A percentile compares a stretch with the other conserved stretches of the same genome.
Evolutionary conservation across 2,797 vertebrate genomes (phyloP).

Genomic region (Phalanger gymnotis): DNA sequence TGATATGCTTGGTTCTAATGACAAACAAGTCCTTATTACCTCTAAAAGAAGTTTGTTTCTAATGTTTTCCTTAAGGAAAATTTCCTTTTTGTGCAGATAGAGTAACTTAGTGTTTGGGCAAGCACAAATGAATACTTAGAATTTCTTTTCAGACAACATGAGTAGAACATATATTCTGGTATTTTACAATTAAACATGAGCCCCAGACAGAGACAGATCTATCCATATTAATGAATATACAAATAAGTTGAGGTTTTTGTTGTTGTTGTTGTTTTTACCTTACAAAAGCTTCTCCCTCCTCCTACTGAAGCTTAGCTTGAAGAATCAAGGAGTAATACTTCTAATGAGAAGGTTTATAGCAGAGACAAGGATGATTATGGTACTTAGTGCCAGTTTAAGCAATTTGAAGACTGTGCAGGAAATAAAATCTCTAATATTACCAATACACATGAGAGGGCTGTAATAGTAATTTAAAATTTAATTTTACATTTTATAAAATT

Average conservation of each 20-base stretch:
- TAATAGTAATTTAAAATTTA: not conserved
- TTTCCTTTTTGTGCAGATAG: constrained; percentile 37
- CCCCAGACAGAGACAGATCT: not conserved
- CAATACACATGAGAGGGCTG: not conserved
- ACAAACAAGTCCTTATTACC: constrained; percentile 61
- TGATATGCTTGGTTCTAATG: constrained; percentile 71
- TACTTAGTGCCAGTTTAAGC: not conserved
- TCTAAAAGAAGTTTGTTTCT: constrained; percentile 59
- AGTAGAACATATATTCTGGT: not conserved
- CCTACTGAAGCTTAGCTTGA: not conserved
- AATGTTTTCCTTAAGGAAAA: constrained; percentile 58
- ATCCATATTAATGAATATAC: not conserved
- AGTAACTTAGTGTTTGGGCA: constrained; percentile 47
- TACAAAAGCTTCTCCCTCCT: not conserved
- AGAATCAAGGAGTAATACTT: not conserved
- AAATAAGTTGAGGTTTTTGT: constrained; percentile 27
- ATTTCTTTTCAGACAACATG: constrained; percentile 34
- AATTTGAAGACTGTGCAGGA: not conserved
- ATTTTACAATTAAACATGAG: constrained; percentile 4
- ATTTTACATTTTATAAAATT: not conserved
- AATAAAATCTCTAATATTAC: not conserved
- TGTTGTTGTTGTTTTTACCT: not conserved
- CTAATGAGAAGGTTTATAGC: not conserved
- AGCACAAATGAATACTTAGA: constrained; percentile 14
- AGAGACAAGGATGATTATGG: not conserved